phyloP scores from a whole-genome alignment of 2,113 vertebrate genomes.

The Stigmatopora nigra region DNA sequence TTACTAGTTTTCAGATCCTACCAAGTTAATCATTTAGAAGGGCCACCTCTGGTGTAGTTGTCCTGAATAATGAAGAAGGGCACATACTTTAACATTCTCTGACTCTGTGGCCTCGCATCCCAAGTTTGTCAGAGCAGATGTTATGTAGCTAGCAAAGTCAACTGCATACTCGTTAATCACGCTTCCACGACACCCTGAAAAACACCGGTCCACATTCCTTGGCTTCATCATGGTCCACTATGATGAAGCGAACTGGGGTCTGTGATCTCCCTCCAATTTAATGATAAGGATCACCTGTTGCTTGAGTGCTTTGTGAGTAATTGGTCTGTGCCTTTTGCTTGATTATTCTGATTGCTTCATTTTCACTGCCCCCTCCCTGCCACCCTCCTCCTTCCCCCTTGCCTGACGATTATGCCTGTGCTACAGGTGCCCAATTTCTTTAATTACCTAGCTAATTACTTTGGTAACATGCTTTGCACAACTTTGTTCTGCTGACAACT shows the following conservation, averaged over 20 bases:
- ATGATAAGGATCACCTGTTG: constrained; percentile 62
- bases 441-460: constrained; percentile 69
- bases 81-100: not conserved
- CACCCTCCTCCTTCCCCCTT: constrained; percentile 39
- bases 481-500: constrained; percentile 47
- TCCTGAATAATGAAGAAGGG: not conserved
- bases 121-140: constrained; percentile 31
- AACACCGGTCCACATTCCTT: not conserved
- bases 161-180: constrained; percentile 34
- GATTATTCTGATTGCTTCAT: constrained; percentile 67
- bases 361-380: constrained; percentile 65
- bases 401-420: constrained; percentile 43
- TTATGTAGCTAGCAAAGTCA: constrained; percentile 30
- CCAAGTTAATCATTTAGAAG: not conserved
- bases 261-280: constrained; percentile 57
- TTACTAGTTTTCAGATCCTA: not conserved
- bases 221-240: constrained; percentile 32
- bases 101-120: not conserved
- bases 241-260: constrained; percentile 29
- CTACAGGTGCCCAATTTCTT: constrained; percentile 65
- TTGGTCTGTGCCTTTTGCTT: constrained; percentile 61
- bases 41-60: not conserved
- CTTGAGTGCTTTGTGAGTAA: constrained; percentile 59
- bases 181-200: not conserved
- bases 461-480: constrained; percentile 56